Evolutionary conservation across 1,140 invertebrate genomes (phyloP).

Genomic region (Trichomalopsis sarcophagae): DNA sequence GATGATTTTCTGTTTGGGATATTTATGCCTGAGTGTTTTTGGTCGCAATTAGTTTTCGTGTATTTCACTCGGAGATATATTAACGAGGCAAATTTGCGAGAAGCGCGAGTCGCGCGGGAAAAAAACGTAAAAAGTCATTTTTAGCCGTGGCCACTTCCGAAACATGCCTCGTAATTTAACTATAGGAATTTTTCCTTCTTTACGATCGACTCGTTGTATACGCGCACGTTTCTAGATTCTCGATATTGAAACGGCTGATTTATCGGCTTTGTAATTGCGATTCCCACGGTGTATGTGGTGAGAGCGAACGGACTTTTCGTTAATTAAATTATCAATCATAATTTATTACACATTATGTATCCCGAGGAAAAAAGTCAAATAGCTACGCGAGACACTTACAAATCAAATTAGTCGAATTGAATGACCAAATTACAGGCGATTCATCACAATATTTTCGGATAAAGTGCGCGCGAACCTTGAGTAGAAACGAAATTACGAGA

Average conservation of each 20-base stretch:
- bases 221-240: neutral
- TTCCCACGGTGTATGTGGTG: neutral
- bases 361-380: slow-evolving; percentile 5
- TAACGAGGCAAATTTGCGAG: neutral
- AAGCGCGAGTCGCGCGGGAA: neutral
- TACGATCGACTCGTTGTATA: neutral
- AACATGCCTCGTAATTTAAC: neutral
- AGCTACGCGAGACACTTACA: neutral
- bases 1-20: neutral
- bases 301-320: neutral
- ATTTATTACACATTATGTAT: neutral
- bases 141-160: neutral
- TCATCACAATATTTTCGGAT: neutral
- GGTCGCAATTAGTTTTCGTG: neutral
- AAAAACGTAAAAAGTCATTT: neutral
- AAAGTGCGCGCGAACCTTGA: neutral
- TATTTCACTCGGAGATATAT: neutral
- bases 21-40: neutral
- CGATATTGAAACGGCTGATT: neutral
- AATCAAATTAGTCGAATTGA: slow-evolving; percentile 11
- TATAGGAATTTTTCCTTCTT: neutral
- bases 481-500: neutral
- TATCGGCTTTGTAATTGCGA: neutral
- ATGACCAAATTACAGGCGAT: neutral
- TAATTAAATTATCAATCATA: slow-evolving; percentile 17